phyloP scores from a whole-genome alignment of 2,888 invertebrate genomes.

The Sisyra terminalis region DNA sequence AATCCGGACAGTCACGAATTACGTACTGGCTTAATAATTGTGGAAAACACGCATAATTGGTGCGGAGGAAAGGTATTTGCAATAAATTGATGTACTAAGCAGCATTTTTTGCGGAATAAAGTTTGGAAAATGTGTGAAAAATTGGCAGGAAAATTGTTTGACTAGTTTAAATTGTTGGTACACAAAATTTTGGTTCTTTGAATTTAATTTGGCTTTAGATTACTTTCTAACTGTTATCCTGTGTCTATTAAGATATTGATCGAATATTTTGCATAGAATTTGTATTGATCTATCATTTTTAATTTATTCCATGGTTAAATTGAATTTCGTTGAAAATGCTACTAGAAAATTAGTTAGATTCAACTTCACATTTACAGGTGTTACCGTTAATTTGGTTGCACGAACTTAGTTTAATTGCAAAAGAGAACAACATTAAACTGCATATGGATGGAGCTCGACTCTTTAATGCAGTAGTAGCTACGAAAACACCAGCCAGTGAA shows the following conservation, averaged over 20 bases:
- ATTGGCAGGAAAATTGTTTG: no score
- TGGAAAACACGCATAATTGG: slow-evolving; percentile 86
- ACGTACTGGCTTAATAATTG: slow-evolving; percentile 55
- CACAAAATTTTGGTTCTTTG: not conserved
- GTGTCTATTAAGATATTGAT: no score
- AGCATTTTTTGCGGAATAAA: no score
- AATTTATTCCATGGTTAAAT: no score
- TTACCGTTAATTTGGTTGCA: slow-evolving; percentile 67
- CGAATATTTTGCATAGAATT: no score
- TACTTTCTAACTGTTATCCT: no score
- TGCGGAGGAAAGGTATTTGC: slow-evolving; percentile 66
- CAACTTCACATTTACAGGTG: slow-evolving; percentile 35
- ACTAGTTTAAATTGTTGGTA: no score
- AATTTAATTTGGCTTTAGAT: not conserved
- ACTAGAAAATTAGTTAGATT: not conserved
- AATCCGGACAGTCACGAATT: slow-evolving; percentile 62
- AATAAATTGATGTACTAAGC: not conserved
- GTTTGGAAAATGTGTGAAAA: no score
- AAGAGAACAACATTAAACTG: slow-evolving; percentile 42
- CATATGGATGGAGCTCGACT: slow-evolving; percentile 93
- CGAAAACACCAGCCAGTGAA: slow-evolving; percentile 41
- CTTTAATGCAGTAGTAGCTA: slow-evolving; percentile 68
- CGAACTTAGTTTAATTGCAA: slow-evolving; percentile 45
- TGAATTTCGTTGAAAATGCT: no score
- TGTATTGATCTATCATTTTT: no score